These are phyloP conservation scores for Scaptomyza polygonia DNA, from an alignment of 2,888 invertebrate species.

Conservation along the genomic window DNA sequence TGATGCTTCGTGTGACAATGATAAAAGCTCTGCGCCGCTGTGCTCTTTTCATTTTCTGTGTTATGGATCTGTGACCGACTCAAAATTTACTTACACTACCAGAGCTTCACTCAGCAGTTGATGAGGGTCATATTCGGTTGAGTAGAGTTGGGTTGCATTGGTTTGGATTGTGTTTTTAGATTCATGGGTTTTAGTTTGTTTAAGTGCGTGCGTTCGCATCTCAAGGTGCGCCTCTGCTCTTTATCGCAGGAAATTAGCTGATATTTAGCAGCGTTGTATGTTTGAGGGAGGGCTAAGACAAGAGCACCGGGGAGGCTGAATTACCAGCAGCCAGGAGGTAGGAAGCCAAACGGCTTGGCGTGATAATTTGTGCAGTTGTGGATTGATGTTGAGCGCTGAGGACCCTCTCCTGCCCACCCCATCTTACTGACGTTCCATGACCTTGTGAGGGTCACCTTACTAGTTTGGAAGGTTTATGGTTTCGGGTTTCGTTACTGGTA, in stretches of 20 bases:
- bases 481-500: conserved; percentile 39
- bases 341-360: conserved; percentile 57
- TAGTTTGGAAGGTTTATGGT: conserved; percentile 27
- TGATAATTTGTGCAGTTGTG: conserved; percentile 80
- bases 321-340: conserved; percentile 17
- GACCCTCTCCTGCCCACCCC: background rate
- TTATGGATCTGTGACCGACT: conserved; percentile 33
- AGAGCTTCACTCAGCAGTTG: conserved; percentile 67
- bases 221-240: conserved; percentile 55
- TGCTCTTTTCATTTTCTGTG: conserved; percentile 13
- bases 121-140: conserved; percentile 59
- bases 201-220: conserved; percentile 1
- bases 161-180: conserved; percentile 1
- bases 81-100: conserved; percentile 77
- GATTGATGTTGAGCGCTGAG: conserved; percentile 31
- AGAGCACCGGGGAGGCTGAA: conserved; percentile 1
- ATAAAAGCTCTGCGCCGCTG: conserved; percentile 21
- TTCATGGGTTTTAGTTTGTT: background rate
- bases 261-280: conserved; percentile 78
- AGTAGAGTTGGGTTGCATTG: conserved; percentile 15
- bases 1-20: conserved; percentile 42
- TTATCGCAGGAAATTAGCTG: conserved; percentile 82
- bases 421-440: background rate
- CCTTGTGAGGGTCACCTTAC: background rate
- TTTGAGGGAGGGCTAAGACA: conserved; percentile 25